Evolutionary conservation across 2,113 vertebrate species (phyloP).

Genomic region (Macrotus californicus): DNA sequence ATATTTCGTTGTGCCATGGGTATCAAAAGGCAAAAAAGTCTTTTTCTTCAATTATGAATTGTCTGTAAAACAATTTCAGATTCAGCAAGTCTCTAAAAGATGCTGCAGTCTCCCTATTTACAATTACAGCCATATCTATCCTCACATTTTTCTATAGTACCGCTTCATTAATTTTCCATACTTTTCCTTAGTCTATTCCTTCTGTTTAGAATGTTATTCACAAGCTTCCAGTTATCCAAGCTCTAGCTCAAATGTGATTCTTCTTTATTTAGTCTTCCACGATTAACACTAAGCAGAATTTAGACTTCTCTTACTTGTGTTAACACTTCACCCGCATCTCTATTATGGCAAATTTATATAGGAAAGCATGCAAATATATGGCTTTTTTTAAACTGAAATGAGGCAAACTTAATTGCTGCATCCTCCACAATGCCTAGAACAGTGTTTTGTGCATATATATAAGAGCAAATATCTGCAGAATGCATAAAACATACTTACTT

Average conservation of each 20-base stretch:
- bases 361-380: not conserved
- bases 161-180: not conserved
- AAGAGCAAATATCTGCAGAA: not conserved
- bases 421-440: not conserved
- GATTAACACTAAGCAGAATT: not conserved
- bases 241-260: not conserved
- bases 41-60: not conserved
- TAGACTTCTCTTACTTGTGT: not conserved
- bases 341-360: not conserved
- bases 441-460: not conserved
- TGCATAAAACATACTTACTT: not conserved
- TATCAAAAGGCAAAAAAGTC: not conserved
- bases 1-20: not conserved
- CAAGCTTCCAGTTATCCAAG: not conserved
- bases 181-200: not conserved
- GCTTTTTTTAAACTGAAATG: not conserved
- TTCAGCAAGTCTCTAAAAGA: not conserved
- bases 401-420: not conserved
- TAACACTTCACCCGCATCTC: not conserved
- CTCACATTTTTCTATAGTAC: not conserved
- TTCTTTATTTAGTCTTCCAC: not conserved
- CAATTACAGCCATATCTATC: no score
- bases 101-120: not conserved
- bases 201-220: not conserved
- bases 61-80: not conserved